phyloP scores from a whole-genome alignment of 1,140 invertebrate species.

The Theocolax elegans region DNA sequence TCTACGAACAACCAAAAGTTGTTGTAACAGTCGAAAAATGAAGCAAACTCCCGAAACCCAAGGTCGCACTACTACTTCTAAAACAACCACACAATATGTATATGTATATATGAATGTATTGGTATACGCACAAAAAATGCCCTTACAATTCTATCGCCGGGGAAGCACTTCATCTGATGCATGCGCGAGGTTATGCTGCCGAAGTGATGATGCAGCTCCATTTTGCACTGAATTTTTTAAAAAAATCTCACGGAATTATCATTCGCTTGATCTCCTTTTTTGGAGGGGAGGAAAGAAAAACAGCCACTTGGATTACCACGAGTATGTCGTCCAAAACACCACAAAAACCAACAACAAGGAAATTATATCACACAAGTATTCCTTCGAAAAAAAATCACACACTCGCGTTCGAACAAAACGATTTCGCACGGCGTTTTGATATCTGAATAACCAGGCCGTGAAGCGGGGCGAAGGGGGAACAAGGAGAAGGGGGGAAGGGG shows the following conservation, averaged over 20 bases:
- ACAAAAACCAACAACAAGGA: not conserved
- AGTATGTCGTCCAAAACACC: not conserved
- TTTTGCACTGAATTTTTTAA: slow-evolving; percentile 30
- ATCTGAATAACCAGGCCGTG: slow-evolving; percentile 25
- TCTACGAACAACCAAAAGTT: too few relatives aligned
- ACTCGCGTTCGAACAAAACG: slow-evolving; percentile 34
- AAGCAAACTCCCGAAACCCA: too few relatives aligned
- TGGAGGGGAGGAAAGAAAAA: too few relatives aligned
- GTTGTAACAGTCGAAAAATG: too few relatives aligned
- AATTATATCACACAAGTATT: not conserved
- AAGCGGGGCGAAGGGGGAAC: too few relatives aligned
- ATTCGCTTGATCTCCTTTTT: too few relatives aligned
- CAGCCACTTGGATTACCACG: too few relatives aligned
- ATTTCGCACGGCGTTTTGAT: slow-evolving; percentile 28
- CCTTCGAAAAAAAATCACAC: slow-evolving; percentile 18
- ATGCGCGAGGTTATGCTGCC: slow-evolving; percentile 60
- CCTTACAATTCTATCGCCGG: slow-evolving; percentile 69
- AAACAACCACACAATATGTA: too few relatives aligned
- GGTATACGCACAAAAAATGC: too few relatives aligned
- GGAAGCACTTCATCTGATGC: slow-evolving; percentile 68
- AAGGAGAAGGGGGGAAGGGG: not conserved
- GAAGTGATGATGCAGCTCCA: slow-evolving; percentile 64
- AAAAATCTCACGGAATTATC: not conserved
- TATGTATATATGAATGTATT: too few relatives aligned
- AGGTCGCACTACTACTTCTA: too few relatives aligned